Conservation (phyloP, 2,888 invertebrate genomes). For the Hemistola chrysoprasaria region DNA sequence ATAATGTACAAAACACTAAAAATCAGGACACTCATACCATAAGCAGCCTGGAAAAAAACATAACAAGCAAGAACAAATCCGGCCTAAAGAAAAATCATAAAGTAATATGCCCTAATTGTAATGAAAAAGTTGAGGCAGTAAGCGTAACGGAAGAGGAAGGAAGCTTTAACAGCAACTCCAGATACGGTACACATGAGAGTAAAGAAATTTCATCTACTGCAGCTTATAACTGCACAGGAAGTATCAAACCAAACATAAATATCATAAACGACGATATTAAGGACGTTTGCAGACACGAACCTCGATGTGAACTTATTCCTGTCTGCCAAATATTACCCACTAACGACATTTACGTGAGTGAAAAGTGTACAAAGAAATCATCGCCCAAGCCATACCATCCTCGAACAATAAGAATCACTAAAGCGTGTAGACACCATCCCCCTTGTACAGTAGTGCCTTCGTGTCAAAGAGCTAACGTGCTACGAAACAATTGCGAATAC, state of each 20-base stretch:
- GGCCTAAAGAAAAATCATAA: constrained; percentile 43
- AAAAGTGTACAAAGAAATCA: constrained; percentile 39
- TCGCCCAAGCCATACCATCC: constrained; percentile 38
- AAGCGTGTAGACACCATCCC: constrained; percentile 71
- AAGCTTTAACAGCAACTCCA: constrained; percentile 34
- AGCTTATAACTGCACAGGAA: constrained; percentile 35
- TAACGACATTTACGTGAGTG: constrained; percentile 39
- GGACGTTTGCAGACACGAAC: constrained; percentile 54
- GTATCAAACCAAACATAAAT: constrained; percentile 23
- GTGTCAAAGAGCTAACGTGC: constrained; percentile 62
- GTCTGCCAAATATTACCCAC: constrained; percentile 60
- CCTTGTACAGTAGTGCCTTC: constrained; percentile 72
- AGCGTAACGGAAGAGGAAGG: constrained; percentile 57
- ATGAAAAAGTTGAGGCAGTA: constrained; percentile 52
- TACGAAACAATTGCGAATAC: constrained; percentile 65
- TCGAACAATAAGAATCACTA: constrained; percentile 61
- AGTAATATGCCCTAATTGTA: constrained; percentile 63
- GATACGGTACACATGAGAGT: constrained; percentile 30
- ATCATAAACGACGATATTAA: constrained; percentile 36
- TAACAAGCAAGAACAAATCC: constrained; percentile 30
- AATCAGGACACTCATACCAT: constrained; percentile 25
- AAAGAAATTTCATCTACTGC: constrained; percentile 40
- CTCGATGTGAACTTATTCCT: constrained; percentile 62
- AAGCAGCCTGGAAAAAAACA: constrained; percentile 16
- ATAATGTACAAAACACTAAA: constrained; percentile 17